Base-by-base conservation (phyloP, 2,113 vertebrate genomes). In the Dasypus novemcinctus region DNA sequence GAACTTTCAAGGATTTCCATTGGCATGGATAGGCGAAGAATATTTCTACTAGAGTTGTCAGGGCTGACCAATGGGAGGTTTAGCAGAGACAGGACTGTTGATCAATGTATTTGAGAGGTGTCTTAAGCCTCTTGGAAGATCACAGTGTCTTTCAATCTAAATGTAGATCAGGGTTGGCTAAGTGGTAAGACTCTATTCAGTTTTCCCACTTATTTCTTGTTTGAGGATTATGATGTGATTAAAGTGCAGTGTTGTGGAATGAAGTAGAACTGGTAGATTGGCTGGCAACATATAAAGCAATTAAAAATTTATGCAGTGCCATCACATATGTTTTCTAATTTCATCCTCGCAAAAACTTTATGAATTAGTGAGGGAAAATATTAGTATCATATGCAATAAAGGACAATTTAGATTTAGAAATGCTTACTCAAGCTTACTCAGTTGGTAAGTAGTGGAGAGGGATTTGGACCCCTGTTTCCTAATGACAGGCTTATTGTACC, bases 271-370 rank as follows among this genome's bases (percentile, higher is more conserved):
- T 93, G 4, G 25, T 41, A 41, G 41, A 41, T 57, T 25, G 29
- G 18, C 7, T 66, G 14, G 20, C 12, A 61, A 71, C 10, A 52
- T 54, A 85, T 25, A 81, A 91, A 33, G 36, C 31, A 91, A 81
- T 64, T 75, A n/a, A 59, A 87, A 52, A 64, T 82, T 14, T 43
- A 41, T 38, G 33, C 1, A 61, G 0, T 38, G 4, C 1, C n/a
- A 74, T 91, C 13, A 84, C 41, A 54, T 33, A 46, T 0, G 23
- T 90, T 85, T 95, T 92, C 74, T 74, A 86, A 90, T 90, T 92
- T 13, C 1, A 27, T 90, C 10, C 52, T 90, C 27, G 82, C 27
- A 75, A 75, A 76, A 75, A 74, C 4, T 57, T 66, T 83, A 61
- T 87, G 59, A 63, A 13, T 46, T 88, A 72, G 20, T 5, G 17